These are phyloP conservation scores for Cyanoliseus patagonus DNA, from an alignment of 2,113 vertebrate genomes.

Conservation along the genomic window DNA sequence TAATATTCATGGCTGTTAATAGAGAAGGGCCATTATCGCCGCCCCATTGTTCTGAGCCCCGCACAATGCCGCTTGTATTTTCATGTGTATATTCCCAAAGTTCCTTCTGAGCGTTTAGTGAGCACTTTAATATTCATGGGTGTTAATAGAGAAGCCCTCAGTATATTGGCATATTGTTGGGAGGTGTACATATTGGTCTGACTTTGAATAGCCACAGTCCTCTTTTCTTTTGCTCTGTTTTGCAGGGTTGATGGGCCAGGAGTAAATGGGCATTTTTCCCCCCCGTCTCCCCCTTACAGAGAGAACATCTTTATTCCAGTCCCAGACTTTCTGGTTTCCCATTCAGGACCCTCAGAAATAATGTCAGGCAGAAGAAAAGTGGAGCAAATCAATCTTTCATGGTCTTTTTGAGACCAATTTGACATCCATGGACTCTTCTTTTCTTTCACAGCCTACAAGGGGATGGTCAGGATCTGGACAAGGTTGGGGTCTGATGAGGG, in stretches of 20 bases:
- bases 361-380: constrained; percentile 88
- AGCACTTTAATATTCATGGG: constrained; percentile 97
- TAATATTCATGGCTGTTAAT: constrained; percentile 76
- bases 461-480: constrained; percentile 77
- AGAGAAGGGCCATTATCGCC: constrained; percentile 76
- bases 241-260: constrained; percentile 89
- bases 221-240: constrained; percentile 84
- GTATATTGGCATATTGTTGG: constrained; percentile 90
- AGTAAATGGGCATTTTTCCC: constrained; percentile 83
- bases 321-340: constrained; percentile 81
- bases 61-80: constrained; percentile 73
- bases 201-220: constrained; percentile 83
- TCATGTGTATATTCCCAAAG: constrained; percentile 71
- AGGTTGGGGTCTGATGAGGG: constrained; percentile 74
- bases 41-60: constrained; percentile 61
- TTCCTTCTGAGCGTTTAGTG: constrained; percentile 67
- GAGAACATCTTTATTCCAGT: constrained; percentile 96
- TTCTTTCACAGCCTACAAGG: constrained; percentile 82
- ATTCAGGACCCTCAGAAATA: constrained; percentile 86
- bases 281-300: constrained; percentile 79
- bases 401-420: constrained; percentile 92
- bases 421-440: constrained; percentile 84
- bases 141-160: constrained; percentile 88
- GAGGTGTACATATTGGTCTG: constrained; percentile 83
- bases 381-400: constrained; percentile 94